Conservation (phyloP, 2,888 invertebrate genomes). For the Amphimallon solstitiale region DNA sequence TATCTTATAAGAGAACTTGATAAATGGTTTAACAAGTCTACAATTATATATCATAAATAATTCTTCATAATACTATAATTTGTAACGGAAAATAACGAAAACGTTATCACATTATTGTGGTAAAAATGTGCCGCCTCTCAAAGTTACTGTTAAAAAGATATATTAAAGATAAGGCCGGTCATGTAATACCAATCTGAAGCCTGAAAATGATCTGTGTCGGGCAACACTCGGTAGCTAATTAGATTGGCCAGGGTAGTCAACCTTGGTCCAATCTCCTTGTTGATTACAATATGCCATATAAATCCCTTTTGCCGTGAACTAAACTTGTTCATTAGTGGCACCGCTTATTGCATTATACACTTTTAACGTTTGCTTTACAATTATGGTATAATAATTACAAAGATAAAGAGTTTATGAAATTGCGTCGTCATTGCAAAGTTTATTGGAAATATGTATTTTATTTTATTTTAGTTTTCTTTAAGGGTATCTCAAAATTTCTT, state of each 20-base stretch:
- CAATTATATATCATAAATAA: constrained; percentile 38
- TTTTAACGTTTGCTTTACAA: constrained; percentile 7
- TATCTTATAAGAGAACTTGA: constrained; percentile 6
- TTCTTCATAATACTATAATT: constrained; percentile 32
- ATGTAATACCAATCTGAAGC: constrained; percentile 38
- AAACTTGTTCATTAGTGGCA: not conserved
- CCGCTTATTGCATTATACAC: not conserved
- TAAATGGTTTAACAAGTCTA: constrained; percentile 32
- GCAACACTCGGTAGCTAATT: constrained; percentile 46
- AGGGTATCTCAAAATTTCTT: no score
- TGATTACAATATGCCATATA: no score
- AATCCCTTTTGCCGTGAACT: no score
- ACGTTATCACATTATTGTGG: constrained; percentile 23
- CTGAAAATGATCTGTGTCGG: constrained; percentile 36
- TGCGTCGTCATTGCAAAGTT: no score
- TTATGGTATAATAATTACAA: not conserved
- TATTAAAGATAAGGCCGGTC: constrained; percentile 40
- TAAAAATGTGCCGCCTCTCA: constrained; percentile 39
- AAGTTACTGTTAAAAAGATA: constrained; percentile 38
- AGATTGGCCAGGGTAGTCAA: constrained; percentile 42
- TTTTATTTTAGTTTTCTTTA: no score
- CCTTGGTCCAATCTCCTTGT: constrained; percentile 30
- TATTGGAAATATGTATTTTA: no score
- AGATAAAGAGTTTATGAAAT: not conserved
- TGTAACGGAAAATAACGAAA: constrained; percentile 25